These are phyloP conservation scores for Hydrotaea diabolus DNA, from an alignment of 2,888 invertebrate species.

Conservation along the genomic window DNA sequence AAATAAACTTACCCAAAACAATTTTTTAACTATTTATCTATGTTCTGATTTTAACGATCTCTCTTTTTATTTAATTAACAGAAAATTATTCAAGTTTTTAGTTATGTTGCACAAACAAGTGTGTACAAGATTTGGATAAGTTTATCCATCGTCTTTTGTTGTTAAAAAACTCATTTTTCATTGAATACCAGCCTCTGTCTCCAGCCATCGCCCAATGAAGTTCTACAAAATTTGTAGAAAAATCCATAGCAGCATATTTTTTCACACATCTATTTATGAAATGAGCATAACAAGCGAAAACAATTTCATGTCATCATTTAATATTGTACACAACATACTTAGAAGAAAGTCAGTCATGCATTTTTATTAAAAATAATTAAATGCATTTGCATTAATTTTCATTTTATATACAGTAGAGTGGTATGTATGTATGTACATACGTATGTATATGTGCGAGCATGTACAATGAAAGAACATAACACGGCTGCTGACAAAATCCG, in stretches of 20 bases:
- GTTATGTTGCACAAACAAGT: background rate
- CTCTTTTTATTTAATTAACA: no score
- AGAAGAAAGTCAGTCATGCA: slow-evolving; percentile 58
- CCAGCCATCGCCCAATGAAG: background rate
- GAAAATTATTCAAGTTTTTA: background rate
- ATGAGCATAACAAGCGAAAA: slow-evolving; percentile 6
- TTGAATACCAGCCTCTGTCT: background rate
- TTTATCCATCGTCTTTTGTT: background rate
- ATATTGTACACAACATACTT: slow-evolving; percentile 49
- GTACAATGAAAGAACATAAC: background rate
- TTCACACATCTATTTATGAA: slow-evolving; percentile 59
- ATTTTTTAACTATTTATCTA: no score
- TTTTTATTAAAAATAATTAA: slow-evolving; percentile 58
- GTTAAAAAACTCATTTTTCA: background rate
- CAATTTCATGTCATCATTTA: slow-evolving; percentile 64
- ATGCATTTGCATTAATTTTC: slow-evolving; percentile 48
- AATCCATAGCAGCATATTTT: slow-evolving; percentile 21
- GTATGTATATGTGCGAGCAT: no score
- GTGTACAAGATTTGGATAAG: background rate
- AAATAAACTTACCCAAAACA: no score
- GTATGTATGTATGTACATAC: background rate
- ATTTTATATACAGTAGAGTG: no score
- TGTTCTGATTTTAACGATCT: background rate
- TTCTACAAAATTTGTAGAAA: background rate
- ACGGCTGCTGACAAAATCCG: background rate